phyloP scores from a whole-genome alignment of 1,140 invertebrate species.

The Zaprionus davidi region DNA sequence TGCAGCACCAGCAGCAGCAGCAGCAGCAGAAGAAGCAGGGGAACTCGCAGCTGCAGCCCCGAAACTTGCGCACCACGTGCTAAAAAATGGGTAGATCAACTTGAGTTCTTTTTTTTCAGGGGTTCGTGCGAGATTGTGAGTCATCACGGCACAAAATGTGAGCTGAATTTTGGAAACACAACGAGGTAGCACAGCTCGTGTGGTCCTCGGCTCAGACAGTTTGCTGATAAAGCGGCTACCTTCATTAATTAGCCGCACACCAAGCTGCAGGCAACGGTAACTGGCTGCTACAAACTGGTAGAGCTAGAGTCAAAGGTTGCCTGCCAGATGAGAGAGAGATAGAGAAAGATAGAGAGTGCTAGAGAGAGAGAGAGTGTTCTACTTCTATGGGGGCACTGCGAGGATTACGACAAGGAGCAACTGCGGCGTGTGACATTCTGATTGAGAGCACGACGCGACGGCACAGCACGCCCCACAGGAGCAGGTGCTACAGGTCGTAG shows the following conservation, averaged over 20 bases:
- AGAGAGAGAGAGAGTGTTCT: not conserved
- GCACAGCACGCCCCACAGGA: conserved; percentile 53
- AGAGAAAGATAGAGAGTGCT: not conserved
- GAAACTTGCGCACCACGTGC: conserved; percentile 50
- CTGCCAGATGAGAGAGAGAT: not conserved
- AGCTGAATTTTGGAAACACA: conserved; percentile 16
- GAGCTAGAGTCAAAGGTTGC: conserved; percentile 5
- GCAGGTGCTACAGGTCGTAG: conserved; percentile 34
- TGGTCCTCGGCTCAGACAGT: conserved; percentile 50
- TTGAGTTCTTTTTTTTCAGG: conserved; percentile 1
- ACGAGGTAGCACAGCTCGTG: conserved; percentile 40
- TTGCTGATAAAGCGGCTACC: conserved; percentile 54
- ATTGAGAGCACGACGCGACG: conserved; percentile 60
- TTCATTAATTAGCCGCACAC: conserved; percentile 71
- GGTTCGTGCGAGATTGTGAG: conserved; percentile 34
- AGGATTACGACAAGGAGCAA: conserved; percentile 40
- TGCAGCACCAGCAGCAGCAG: conserved; percentile 51
- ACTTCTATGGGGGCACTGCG: conserved; percentile 41
- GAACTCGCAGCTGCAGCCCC: conserved; percentile 33
- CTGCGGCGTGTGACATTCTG: conserved; percentile 65
- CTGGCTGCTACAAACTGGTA: not conserved
- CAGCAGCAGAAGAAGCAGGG: conserved; percentile 5
- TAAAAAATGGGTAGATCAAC: conserved; percentile 30
- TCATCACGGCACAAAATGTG: conserved; percentile 32
- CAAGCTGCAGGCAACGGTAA: conserved; percentile 3